Evolutionary conservation across 2,797 vertebrate genomes (phyloP).

Genomic region (Telmatherina bonti): DNA sequence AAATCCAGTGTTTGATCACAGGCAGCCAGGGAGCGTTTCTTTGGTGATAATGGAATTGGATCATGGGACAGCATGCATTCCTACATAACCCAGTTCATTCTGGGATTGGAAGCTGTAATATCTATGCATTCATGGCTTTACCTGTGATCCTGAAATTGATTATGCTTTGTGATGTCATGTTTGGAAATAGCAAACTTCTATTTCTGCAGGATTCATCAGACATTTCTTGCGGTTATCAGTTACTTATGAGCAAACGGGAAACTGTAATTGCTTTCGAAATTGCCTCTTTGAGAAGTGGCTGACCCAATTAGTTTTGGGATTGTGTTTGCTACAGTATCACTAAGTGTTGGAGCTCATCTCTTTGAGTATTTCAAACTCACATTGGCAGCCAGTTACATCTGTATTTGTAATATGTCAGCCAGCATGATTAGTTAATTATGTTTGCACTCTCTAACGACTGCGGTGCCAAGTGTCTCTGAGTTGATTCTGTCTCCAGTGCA

Average conservation of each 20-base stretch:
- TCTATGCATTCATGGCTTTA: constrained; percentile 33
- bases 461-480: constrained; percentile 44
- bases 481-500: constrained; percentile 19
- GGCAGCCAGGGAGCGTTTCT: constrained; percentile 48
- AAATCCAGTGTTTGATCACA: constrained; percentile 61
- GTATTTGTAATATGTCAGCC: constrained; percentile 73
- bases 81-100: constrained; percentile 30
- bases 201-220: constrained; percentile 55
- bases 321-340: constrained; percentile 72
- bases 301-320: constrained; percentile 78
- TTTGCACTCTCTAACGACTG: constrained; percentile 61
- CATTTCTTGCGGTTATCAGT: constrained; percentile 59
- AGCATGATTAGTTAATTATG: constrained; percentile 77
- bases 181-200: constrained; percentile 49
- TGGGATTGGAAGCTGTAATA: constrained; percentile 34
- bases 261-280: constrained; percentile 77
- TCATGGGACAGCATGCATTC: constrained; percentile 51
- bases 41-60: constrained; percentile 62
- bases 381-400: constrained; percentile 77
- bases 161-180: constrained; percentile 38
- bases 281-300: constrained; percentile 74
- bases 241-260: constrained; percentile 59
- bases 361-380: constrained; percentile 77
- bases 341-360: constrained; percentile 66
- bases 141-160: constrained; percentile 59